phyloP scores from a whole-genome alignment of 2,888 invertebrate species.

The Cerceris rybyensis region DNA sequence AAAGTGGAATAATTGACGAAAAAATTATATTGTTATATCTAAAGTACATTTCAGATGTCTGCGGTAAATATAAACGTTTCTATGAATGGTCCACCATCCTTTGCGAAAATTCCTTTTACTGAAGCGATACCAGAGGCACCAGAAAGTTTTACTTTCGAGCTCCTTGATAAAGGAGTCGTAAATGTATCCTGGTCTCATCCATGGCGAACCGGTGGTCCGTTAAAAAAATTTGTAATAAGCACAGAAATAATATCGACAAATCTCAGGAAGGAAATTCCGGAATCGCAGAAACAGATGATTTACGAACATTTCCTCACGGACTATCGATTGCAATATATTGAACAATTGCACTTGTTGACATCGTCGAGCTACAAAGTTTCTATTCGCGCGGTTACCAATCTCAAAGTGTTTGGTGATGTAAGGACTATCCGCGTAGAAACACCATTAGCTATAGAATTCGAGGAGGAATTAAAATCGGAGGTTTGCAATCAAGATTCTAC shows the following conservation, averaged over 20 bases:
- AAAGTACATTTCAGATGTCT: constrained; percentile 49
- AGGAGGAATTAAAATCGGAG: constrained; percentile 13
- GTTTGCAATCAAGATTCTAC: constrained; percentile 30
- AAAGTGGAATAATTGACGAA: background rate
- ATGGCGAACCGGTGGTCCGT: constrained; percentile 47
- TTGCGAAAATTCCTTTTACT: background rate
- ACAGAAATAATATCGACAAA: constrained; percentile 25
- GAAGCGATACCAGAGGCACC: constrained; percentile 48
- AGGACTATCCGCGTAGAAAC: constrained; percentile 12
- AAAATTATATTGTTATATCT: background rate
- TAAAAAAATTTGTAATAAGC: constrained; percentile 54
- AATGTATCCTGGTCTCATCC: constrained; percentile 65
- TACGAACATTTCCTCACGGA: background rate
- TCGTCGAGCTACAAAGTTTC: constrained; percentile 58
- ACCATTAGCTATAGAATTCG: constrained; percentile 42
- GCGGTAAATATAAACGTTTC: constrained; percentile 60
- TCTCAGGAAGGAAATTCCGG: constrained; percentile 4
- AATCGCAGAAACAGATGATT: background rate
- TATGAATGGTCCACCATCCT: background rate
- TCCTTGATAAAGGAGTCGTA: constrained; percentile 31
- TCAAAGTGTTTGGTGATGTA: background rate
- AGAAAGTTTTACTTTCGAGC: background rate
- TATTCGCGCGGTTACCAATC: constrained; percentile 52
- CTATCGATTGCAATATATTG: constrained; percentile 49
- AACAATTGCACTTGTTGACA: constrained; percentile 52